Evolutionary conservation across 1,140 invertebrate species (phyloP), one percentile per base, ranked within the genome.

Genomic region (Drosophila sp.): DNA sequence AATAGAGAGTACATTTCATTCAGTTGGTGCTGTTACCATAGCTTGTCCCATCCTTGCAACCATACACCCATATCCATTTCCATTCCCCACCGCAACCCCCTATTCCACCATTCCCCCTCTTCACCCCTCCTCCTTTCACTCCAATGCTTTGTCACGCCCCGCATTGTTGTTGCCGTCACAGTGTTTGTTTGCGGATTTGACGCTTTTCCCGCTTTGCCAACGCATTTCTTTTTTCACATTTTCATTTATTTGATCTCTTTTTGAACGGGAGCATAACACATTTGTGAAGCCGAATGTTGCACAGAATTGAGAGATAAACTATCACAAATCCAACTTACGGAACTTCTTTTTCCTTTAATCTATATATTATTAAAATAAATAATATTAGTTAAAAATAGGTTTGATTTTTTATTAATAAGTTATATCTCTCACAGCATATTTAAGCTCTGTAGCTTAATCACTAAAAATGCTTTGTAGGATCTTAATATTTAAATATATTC

Each of bases 1-100:
- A 89, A 89, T 89, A 89, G 76, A 89, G 83, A 89, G 83, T 89
- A 89, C 79, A 89, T 89, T 89, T 89, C 83, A 89, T 89, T 89
- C 83, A 77, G 72, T 45, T 78, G 76, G 64, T 63, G 76, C 80
- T 43, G 75, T 72, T 64, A 13, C 54, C 64, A 58, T 27, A 48
- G 41, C 41, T 48, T 46, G 18, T 54, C 64, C 45, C 54, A 45
- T 41, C 36, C 43, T 14, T 8, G 11, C 25, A 41, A 51, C 25
- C 51, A 41, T 13, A 34, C 11, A 69, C 45, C 18, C 53, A 34
- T 18, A 18, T 14, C 5, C 46, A 13, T 32, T 25, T n/a, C 36
- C 16, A 8, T 34, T 8, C 34, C 14, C n/a, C n/a, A n/a, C n/a
- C n/a, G n/a, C n/a, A n/a, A n/a, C n/a, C n/a, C n/a, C n/a, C n/a